Conservation (phyloP, 2,797 vertebrate genomes). For the Euphonia xanthogaster region DNA sequence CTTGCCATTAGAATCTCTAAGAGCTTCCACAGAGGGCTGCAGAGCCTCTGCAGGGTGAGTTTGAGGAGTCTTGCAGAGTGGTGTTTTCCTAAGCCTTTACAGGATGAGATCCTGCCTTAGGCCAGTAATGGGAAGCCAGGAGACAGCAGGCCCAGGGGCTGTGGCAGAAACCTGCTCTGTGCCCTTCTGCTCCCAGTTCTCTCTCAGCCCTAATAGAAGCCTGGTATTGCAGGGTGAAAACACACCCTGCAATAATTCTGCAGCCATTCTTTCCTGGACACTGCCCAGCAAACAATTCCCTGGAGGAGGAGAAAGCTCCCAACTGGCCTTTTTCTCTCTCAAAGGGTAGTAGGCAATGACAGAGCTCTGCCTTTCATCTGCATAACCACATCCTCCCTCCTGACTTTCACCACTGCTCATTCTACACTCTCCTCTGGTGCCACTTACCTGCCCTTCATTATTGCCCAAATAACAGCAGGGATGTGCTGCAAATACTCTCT, state of each 20-base stretch:
- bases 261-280: background rate
- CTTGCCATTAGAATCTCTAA: background rate
- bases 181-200: background rate
- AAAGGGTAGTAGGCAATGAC: background rate
- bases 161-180: background rate
- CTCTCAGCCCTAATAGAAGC: background rate
- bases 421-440: background rate
- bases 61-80: background rate
- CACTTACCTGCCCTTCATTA: background rate
- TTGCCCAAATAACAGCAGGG: background rate
- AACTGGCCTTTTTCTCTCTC: background rate
- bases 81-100: background rate
- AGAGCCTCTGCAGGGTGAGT: background rate
- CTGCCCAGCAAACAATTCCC: background rate
- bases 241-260: background rate
- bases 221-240: background rate
- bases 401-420: background rate
- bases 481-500: background rate
- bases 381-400: background rate
- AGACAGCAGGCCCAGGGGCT: fast-evolving
- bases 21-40: background rate
- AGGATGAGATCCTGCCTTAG: background rate
- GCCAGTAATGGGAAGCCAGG: background rate
- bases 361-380: background rate
- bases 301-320: background rate